phyloP scores from a whole-genome alignment of 2,888 invertebrate genomes.

The Endotricha flammealis region DNA sequence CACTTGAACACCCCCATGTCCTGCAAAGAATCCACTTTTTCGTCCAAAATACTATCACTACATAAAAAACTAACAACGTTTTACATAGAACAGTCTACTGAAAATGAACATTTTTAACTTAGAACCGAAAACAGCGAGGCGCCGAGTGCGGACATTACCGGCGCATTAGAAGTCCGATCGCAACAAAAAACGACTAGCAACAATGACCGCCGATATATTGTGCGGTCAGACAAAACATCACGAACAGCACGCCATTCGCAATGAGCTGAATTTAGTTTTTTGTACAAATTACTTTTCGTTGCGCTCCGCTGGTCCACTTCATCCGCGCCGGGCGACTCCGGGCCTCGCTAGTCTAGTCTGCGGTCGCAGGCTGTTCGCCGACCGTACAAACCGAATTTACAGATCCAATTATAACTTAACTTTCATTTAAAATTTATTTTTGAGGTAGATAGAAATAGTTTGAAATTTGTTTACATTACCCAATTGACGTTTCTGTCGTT shows the following conservation, averaged over 20 bases:
- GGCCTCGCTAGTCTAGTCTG: slow-evolving; percentile 42
- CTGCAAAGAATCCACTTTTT: slow-evolving; percentile 57
- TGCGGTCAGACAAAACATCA: slow-evolving; percentile 76
- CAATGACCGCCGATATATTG: slow-evolving; percentile 74
- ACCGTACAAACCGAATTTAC: slow-evolving; percentile 26
- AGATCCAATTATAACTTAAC: slow-evolving; percentile 2
- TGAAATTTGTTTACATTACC: slow-evolving; percentile 33
- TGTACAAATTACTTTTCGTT: slow-evolving; percentile 76
- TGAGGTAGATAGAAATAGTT: slow-evolving; percentile 33
- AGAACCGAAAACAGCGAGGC: slow-evolving; percentile 44
- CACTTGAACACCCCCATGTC: slow-evolving; percentile 74
- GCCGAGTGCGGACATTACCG: slow-evolving; percentile 67
- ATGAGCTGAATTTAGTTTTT: slow-evolving; percentile 75
- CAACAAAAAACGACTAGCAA: slow-evolving; percentile 67
- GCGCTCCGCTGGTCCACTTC: slow-evolving; percentile 72
- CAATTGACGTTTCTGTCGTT: slow-evolving; percentile 38
- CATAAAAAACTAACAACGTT: slow-evolving; percentile 22
- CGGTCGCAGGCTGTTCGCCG: slow-evolving; percentile 38
- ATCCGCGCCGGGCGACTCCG: slow-evolving; percentile 47
- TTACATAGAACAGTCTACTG: slow-evolving; percentile 24
- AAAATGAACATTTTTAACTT: slow-evolving; percentile 28
- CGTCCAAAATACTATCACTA: slow-evolving; percentile 29
- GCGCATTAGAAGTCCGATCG: slow-evolving; percentile 54
- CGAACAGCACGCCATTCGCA: slow-evolving; percentile 70
- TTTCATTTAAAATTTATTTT: slow-evolving; percentile 9